Base-by-base conservation (phyloP, 2,113 vertebrate genomes). In the Dermatemys mawii region DNA sequence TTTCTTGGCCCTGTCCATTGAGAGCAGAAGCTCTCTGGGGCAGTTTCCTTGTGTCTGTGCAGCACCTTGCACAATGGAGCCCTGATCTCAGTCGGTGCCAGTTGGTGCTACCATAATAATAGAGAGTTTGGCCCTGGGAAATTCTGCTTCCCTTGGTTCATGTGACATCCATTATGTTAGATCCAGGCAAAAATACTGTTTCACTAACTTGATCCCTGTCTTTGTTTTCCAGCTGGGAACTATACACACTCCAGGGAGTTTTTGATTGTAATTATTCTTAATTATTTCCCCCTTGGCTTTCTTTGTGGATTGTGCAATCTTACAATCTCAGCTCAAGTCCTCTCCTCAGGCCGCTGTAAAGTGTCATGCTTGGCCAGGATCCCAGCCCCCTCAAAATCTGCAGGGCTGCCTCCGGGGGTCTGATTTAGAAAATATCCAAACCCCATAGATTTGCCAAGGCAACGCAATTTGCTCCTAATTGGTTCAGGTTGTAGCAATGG, bases 251-350 rank as follows among this genome's bases (percentile, higher is more conserved):
- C 67, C 88, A 86, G 3, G 26, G 60, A 89, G 78, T 78, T 90
- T 87, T 81, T 95, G 88, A 93, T 76, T 16, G 26, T 85, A 88
- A 94, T 90, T 81, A 49, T 84, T 88, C 67, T 60, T 88, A 87
- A 94, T 84, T 76, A 53, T 83, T 83, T 87, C 82, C 70, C 54
- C n/a, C 29, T 82, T 83, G 67, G 79, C 53, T 75, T 86, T 50
- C 78, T 50, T 82, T 48, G 50, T 60, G 35, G 11, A 78, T 83
- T 92, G 78, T 55, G 48, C 75, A 87, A 83, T 6, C 19, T 83
- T 78, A 49, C 79, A 54, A 92, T 83, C 73, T 78, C 32, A 51
- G 38, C 46, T 63, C 67, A 50, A 81, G 79, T 51, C 79, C 24
- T 79, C 76, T 60, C 17, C n/a, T 54, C 48, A 76, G 60, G n/a